Evolutionary conservation across 2,113 vertebrate species (phyloP), one percentile per base, ranked within the genome.

Genomic region (Solea senegalensis): DNA sequence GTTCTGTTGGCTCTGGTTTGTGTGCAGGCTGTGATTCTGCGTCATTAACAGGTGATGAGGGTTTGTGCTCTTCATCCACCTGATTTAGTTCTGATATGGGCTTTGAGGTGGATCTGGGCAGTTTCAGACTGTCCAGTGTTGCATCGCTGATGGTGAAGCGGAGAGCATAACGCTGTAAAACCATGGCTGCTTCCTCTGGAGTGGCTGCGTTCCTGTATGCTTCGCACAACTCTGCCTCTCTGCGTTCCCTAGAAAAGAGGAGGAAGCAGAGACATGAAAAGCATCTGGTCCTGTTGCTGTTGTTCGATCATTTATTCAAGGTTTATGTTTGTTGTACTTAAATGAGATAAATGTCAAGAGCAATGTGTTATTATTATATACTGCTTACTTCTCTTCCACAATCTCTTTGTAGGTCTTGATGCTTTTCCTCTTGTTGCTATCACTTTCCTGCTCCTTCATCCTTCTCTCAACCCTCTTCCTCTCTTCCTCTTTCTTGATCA

Each of bases 391-490:
- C 70, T 99, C 98, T 76, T 99, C 96, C 46, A 99, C 94, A 0
- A 99, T 99, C 91, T 99, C 97, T 91, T 94, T 94, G 92, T 99
- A 99, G 53, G 98, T 99, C 91, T 99, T 99, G 88, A 99, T 97
- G 92, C 96, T 98, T 94, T 96, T 99, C 79, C 95, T 95, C 69
- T 96, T 95, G 72, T 95, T 93, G 10, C 89, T 79, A 0, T 75
- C 82, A 15, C 89, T 83, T 0, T 91, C 92, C 51, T 95, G 93
- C 4, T 93, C 94, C 63, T 92, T 93, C 93, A 98, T 89, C 68
- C 95, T 82, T 74, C 93, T 96, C 89, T 98, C 97, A 89, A 97
- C 96, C 92, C 94, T 97, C 89, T 98, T 98, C 86, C 98, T 95
- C 89, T 99, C 97, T 48, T 98, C 96, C 75, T 99, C 97, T 88